phyloP scores from a whole-genome alignment of 2,113 vertebrate species.

The Chionodraco myersi region DNA sequence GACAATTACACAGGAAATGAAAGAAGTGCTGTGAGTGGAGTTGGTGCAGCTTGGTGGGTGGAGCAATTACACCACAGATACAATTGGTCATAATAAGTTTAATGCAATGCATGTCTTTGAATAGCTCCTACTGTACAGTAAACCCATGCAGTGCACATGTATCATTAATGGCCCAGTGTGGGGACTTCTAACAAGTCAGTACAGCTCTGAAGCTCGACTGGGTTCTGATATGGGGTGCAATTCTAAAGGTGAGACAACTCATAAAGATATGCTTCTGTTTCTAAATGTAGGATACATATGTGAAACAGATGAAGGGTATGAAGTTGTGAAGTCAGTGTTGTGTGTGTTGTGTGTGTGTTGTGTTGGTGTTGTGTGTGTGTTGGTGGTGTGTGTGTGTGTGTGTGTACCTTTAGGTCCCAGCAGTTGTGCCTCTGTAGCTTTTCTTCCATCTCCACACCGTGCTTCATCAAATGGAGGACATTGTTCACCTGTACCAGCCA shows the following conservation, averaged over 20 bases:
- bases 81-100: not conserved
- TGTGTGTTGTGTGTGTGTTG: conserved; percentile 5
- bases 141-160: not conserved
- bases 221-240: too few species aligned
- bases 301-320: not conserved
- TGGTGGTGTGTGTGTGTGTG: conserved; percentile 4
- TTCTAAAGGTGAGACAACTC: not conserved
- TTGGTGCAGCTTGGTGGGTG: not conserved
- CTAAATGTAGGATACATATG: not conserved
- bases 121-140: not conserved
- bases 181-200: not conserved
- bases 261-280: not conserved
- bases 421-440: conserved; percentile 94
- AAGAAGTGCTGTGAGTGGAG: not conserved
- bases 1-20: not conserved
- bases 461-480: conserved; percentile 97
- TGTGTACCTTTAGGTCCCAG: conserved; percentile 95
- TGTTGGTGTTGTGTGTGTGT: conserved; percentile 9
- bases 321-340: not conserved
- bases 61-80: not conserved
- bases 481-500: conserved; percentile 96
- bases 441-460: conserved; percentile 96
- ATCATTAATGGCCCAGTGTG: not conserved
- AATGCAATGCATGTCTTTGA: not conserved
- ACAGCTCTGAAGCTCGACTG: not conserved